Evolutionary conservation across 2,888 invertebrate genomes (phyloP), one percentile per base, ranked within the genome.

Genomic region (Calliphora vomitoria): DNA sequence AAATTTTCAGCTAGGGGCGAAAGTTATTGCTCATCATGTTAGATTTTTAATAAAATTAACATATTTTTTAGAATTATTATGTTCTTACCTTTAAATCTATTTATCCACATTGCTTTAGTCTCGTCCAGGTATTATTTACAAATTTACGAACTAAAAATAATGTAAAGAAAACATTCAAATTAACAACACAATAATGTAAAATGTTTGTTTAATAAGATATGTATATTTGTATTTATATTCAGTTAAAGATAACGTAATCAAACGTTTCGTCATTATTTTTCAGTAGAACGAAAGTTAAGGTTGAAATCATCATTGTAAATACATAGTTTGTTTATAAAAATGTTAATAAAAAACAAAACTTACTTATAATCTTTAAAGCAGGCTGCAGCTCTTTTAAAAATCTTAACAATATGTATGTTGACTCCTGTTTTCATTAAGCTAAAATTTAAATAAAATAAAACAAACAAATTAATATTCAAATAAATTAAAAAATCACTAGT

Each of bases 1-100:
- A 25, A 82, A 62, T 41, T 90, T 89, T 92, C 92, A 91, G 92
- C 75, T 92, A 92, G 93, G 93, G 92, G 92, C 92, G 93, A 91
- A 92, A 92, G 91, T 89, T 89, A 88, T 88, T 88, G 75, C 80
- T 92, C 92, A 92, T 92, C 91, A 92, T 50, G 1, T 31, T 6
- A 15, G 6, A 35, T 50, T 47, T 47, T 4, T 10, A 4, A 13
- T 8, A 10, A 47, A 35, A 47, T 35, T 35, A 0, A 8, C 10
- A 11, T 6, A 13, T 8, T 47, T 47, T 13, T 11, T 47, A 47
- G 3, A 47, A 47, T 4, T 47, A 47, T 35, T 35, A 35, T 6
- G 0, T 47, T 10, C 47, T 47, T 47, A 53, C 18, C 53, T 53
- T 15, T 11, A 11, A 53, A 18, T 18, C 3, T 15, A n/a, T n/a